Evolutionary conservation across 2,888 invertebrate genomes (phyloP), one percentile per base, ranked within the genome.

Genomic region (Caenorhabditis panamensis): DNA sequence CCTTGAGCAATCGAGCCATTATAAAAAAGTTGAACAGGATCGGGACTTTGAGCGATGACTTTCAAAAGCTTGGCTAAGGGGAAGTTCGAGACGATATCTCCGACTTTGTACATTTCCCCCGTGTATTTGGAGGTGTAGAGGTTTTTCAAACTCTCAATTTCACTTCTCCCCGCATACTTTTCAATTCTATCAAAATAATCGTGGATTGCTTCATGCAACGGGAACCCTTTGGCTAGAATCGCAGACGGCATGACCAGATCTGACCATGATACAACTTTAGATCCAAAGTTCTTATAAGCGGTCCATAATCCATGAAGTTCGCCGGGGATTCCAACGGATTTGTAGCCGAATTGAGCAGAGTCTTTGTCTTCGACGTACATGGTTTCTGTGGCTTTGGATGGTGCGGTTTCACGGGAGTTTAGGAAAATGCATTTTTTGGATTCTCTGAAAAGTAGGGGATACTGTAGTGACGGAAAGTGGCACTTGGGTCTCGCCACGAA

Each of bases 351-450:
- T 58, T 76, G 76, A 3, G 80, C 69, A 5, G 71, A 64, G 4
- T 84, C 84, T 6, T 82, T 78, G 56, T 83, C 73, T 18, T 76
- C 54, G 3, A 77, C 59, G 53, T 73, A 84, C 83, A 85, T 87
- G 18, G 89, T 86, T 62, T 88, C 83, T 11, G 92, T 92, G 0
- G 96, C 94, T 0, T 92, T 93, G 0, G 91, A 91, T 0, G 92
- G 92, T 5, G 92, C 92, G 2, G 88, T 90, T 84, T 92, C 92
- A 54, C 92, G 88, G 3, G 92, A 92, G 86, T 92, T 91, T 20
- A 92, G 86, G 22, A 86, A 84, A 13, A 83, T 68, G 53, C 89
- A 91, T 44, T 85, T 82, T 53, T 76, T 76, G 36, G 69, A 53
- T 68, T 68, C 73, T 37, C 79, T 79, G 63, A 1, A 63, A 68